Evolutionary conservation across 2,113 vertebrate species (phyloP).

Genomic region (Leucoraja erinaceus): DNA sequence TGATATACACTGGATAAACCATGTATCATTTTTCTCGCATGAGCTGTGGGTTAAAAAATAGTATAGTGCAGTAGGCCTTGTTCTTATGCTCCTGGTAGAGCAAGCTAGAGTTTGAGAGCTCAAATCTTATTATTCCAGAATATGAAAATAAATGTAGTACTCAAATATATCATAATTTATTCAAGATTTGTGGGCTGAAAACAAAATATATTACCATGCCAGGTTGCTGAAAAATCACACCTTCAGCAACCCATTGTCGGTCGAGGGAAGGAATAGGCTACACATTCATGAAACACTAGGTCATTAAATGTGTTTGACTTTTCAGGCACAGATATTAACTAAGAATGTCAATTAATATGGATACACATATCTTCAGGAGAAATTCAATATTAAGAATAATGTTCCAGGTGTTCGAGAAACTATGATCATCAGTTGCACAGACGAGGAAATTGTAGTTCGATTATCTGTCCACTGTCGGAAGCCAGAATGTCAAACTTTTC

Average conservation of each 20-base stretch:
- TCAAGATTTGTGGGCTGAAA: background rate
- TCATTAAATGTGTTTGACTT: background rate
- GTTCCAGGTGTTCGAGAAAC: background rate
- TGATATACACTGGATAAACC: background rate
- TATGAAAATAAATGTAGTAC: background rate
- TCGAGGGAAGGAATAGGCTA: background rate
- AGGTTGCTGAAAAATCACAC: background rate
- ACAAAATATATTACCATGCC: background rate
- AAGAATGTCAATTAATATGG: background rate
- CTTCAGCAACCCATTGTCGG: background rate
- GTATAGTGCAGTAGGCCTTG: background rate
- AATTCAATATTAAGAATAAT: background rate
- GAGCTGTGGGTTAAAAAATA: background rate
- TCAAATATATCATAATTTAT: background rate
- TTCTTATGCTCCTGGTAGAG: background rate
- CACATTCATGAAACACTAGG: background rate
- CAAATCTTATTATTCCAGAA: background rate
- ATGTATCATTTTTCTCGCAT: background rate
- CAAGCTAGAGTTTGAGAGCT: background rate
- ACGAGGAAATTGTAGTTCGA: background rate
- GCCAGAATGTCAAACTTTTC: background rate
- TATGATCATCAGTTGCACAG: background rate
- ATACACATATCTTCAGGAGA: background rate
- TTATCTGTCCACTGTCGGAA: background rate
- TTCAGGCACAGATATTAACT: background rate